phyloP scores from a whole-genome alignment of 2,797 vertebrate genomes.

The Xiphophorus birchmanni region DNA sequence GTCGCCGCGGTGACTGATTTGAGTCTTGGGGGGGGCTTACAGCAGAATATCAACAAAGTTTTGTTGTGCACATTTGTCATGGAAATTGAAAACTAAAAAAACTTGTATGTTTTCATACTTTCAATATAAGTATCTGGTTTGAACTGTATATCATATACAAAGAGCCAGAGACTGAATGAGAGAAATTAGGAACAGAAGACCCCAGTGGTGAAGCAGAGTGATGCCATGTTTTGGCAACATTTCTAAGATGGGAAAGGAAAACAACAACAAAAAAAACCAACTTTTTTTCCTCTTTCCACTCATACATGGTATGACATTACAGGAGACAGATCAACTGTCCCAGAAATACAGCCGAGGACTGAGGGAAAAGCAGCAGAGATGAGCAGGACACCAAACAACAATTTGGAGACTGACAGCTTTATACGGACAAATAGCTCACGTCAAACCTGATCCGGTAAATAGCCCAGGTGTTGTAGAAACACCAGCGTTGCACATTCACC shows the following conservation, averaged over 20 bases:
- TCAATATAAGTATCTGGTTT: neutral
- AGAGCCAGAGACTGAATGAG: constrained; percentile 4
- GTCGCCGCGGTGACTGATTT: constrained; percentile 61
- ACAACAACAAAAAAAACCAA: neutral
- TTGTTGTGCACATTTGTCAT: no score
- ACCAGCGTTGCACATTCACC: constrained; percentile 60
- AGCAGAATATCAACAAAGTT: no score
- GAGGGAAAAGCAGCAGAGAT: constrained; percentile 27
- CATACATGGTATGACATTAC: constrained; percentile 22
- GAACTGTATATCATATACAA: neutral
- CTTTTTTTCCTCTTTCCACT: constrained; percentile 7
- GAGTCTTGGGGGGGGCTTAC: constrained; percentile 16
- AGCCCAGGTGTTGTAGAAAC: constrained; percentile 49
- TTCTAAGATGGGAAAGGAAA: neutral
- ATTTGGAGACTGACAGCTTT: constrained; percentile 36
- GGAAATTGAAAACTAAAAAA: neutral
- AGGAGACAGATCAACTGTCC: constrained; percentile 27
- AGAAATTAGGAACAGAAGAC: constrained; percentile 16
- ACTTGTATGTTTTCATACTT: neutral
- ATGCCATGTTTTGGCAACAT: constrained; percentile 18
- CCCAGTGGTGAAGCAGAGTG: neutral
- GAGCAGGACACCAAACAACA: constrained; percentile 24
- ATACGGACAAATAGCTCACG: constrained; percentile 29
- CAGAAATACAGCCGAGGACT: constrained; percentile 1
- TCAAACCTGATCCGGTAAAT: constrained; percentile 54